Evolutionary conservation across 1,140 invertebrate genomes (phyloP), one percentile per base, ranked within the genome.

Genomic region (Chironomus tepperi): DNA sequence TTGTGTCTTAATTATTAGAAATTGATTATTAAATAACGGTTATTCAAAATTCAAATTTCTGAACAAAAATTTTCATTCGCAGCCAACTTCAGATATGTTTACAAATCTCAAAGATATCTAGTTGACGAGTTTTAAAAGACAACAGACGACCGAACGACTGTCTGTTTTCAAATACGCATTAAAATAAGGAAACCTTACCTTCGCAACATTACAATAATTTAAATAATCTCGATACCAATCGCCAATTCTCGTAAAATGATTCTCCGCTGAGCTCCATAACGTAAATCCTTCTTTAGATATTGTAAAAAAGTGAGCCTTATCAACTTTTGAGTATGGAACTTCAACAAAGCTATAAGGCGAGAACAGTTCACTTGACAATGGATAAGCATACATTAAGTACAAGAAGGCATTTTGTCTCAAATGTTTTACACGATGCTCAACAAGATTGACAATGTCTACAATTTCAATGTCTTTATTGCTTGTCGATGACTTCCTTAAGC

Each of bases 201-300:
- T 83, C 64, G 87, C 87, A 5, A 92, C 81, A 77, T 88, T 84
- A 21, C 88, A 84, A 77, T 90, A 92, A 78, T 87, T 86, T 12
- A 85, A 84, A 76, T 91, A 92, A 78, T 92, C 89, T 76, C 85
- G 84, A 80, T 91, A 88, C 90, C 90, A 92, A 75, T 86, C 83
- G 24, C 86, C 83, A 9, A 92, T 81, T 16, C 88, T 85, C 0
- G 89, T 91, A 77, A 91, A 92, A 7, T 85, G 86, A 79, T 89
- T 87, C 79, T 90, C 89, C 64, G 83, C 84, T 0, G 85, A 79
- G 67, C 80, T 86, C 79, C 87, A 89, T 78, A 89, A 88, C n/a
- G 89, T 87, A 1, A 91, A 89, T 8, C 90, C 91, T 77, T 86
- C 85, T 0, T 83, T 78, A 76, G 89, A 90, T 67, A 92, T 89